Conservation (phyloP, 2,888 invertebrate species). For the Rhodophaea formosa region DNA sequence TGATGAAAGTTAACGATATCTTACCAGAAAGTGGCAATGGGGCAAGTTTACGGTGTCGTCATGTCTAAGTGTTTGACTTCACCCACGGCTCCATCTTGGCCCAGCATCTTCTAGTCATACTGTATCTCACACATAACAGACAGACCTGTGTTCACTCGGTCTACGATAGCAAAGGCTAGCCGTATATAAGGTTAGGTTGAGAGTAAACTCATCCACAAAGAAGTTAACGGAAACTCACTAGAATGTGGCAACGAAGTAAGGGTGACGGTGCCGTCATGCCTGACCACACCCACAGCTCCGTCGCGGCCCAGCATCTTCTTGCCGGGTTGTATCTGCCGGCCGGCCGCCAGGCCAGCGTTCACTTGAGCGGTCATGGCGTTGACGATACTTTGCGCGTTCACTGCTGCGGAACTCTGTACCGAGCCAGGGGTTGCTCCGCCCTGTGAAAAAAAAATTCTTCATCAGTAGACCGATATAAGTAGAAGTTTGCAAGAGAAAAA, state of each 20-base stretch:
- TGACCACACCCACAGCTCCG: constrained; percentile 84
- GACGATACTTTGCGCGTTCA: constrained; percentile 61
- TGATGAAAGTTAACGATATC: constrained; percentile 38
- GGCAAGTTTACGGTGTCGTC: too few species aligned
- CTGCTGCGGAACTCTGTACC: constrained; percentile 38
- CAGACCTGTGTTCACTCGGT: too few species aligned
- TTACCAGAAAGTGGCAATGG: too few species aligned
- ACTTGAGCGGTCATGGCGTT: constrained; percentile 83
- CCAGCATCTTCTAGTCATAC: too few species aligned
- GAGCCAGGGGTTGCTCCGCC: constrained; percentile 29
- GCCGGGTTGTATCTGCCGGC: constrained; percentile 77
- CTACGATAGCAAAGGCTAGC: too few species aligned
- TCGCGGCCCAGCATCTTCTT: constrained; percentile 80
- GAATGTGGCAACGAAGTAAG: constrained; percentile 76
- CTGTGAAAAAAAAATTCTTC: neutral
- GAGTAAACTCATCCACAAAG: too few species aligned
- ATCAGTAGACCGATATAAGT: neutral
- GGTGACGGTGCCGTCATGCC: constrained; percentile 82
- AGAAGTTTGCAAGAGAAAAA: too few species aligned
- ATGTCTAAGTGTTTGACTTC: too few species aligned
- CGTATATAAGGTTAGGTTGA: too few species aligned
- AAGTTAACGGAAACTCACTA: constrained; percentile 31
- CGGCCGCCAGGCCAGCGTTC: constrained; percentile 81
- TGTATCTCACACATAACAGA: too few species aligned
- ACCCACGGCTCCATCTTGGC: too few species aligned